Conservation (phyloP, 2,797 vertebrate species). For the Lagorchestes hirsutus region DNA sequence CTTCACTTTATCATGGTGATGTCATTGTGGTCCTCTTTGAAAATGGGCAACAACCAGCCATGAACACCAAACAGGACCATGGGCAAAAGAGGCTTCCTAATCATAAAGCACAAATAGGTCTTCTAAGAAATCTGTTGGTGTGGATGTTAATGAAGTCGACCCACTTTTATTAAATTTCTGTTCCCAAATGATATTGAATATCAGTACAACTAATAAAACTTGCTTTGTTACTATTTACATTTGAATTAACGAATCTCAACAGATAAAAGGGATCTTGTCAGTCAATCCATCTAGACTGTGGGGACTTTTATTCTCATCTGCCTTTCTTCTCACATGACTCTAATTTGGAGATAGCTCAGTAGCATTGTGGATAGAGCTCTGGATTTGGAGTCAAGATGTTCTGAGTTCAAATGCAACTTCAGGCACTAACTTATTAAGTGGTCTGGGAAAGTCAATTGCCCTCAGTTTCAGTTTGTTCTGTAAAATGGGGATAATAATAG, state of each 20-base stretch:
- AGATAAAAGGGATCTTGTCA: background rate
- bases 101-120: background rate
- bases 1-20: too few relatives aligned
- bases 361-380: background rate
- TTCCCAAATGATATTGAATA: background rate
- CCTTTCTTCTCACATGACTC: background rate
- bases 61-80: background rate
- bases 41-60: too few relatives aligned
- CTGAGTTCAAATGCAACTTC: background rate
- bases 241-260: background rate
- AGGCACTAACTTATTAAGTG: background rate
- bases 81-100: background rate
- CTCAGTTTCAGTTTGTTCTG: background rate
- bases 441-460: background rate
- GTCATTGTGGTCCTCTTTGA: too few relatives aligned
- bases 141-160: background rate
- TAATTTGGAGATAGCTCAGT: background rate
- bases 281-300: background rate
- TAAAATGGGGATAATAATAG: background rate
- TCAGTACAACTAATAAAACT: background rate
- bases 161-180: background rate
- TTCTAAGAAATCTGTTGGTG: background rate
- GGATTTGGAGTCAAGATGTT: background rate
- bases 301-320: background rate
- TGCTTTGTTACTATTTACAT: background rate